Conservation (phyloP, 2,888 invertebrate genomes). For the Zeuzera pyrina region DNA sequence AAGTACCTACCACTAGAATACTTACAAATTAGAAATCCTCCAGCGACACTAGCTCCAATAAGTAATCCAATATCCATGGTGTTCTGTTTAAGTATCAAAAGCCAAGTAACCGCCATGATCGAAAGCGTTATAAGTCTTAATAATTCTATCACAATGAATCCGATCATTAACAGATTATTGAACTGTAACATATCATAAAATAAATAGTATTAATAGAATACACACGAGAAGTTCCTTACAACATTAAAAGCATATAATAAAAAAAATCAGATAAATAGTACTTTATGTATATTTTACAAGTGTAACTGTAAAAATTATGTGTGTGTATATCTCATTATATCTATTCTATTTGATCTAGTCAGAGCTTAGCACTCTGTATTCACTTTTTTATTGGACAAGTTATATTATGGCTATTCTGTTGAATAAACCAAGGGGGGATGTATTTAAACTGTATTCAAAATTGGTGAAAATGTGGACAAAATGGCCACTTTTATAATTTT, state of each 20-base stretch:
- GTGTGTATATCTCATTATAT: no score
- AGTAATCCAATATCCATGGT: constrained; percentile 62
- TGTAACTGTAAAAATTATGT: no score
- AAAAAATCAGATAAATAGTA: not conserved
- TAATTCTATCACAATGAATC: constrained; percentile 44
- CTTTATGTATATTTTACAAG: no score
- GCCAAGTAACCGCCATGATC: constrained; percentile 31
- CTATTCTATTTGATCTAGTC: no score
- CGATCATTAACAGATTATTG: constrained; percentile 45
- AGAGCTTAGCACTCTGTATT: no score
- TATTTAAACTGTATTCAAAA: no score
- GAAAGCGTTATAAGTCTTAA: constrained; percentile 37
- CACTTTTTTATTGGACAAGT: no score
- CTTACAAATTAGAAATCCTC: constrained; percentile 54
- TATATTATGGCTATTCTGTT: no score
- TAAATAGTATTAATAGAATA: not conserved
- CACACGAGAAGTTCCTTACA: not conserved
- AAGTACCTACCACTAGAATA: no score
- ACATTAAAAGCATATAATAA: not conserved
- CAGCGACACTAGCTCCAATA: constrained; percentile 55
- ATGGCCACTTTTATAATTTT: no score
- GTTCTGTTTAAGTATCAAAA: constrained; percentile 54
- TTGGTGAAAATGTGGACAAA: no score
- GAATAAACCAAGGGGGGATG: no score
- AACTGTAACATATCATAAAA: constrained; percentile 27